These are phyloP conservation scores for Nannospalax galili DNA, from an alignment of 2,113 vertebrate species.

Conservation along the genomic window DNA sequence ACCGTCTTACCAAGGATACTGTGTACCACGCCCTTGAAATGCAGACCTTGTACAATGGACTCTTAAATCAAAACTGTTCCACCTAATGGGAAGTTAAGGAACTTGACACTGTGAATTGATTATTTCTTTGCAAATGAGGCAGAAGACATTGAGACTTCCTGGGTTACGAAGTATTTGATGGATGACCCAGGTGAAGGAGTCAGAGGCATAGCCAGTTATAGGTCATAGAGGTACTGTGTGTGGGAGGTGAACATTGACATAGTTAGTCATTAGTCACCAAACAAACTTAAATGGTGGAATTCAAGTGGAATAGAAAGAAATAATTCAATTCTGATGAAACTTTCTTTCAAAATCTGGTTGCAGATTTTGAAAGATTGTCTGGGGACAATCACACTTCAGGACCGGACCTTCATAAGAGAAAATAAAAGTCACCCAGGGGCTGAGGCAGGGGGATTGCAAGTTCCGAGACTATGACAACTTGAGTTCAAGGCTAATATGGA, in stretches of 20 bases:
- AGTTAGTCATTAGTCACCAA: no score
- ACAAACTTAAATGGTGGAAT: neutral
- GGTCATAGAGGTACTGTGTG: neutral
- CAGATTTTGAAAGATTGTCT: no score
- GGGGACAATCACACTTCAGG: neutral
- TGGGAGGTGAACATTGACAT: neutral
- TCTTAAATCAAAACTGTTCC: neutral
- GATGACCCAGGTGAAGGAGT: neutral
- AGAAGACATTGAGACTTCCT: neutral
- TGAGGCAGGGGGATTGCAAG: neutral
- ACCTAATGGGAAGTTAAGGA: conserved; percentile 42
- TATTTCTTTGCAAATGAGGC: no score
- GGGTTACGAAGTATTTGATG: no score
- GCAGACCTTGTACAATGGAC: fast-evolving
- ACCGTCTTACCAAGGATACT: neutral
- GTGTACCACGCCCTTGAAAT: neutral
- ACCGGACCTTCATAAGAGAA: neutral
- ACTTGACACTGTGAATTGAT: neutral
- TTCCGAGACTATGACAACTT: neutral
- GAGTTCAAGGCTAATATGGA: neutral
- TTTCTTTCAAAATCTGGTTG: neutral
- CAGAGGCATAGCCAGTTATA: neutral
- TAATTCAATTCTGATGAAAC: neutral
- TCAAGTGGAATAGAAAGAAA: neutral
- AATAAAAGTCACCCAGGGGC: neutral